Percentiles rank a stretch among this genome's conserved stretches.
Conservation (phyloP, 2,113 vertebrate genomes). For the Xiphorhynchus elegans region DNA sequence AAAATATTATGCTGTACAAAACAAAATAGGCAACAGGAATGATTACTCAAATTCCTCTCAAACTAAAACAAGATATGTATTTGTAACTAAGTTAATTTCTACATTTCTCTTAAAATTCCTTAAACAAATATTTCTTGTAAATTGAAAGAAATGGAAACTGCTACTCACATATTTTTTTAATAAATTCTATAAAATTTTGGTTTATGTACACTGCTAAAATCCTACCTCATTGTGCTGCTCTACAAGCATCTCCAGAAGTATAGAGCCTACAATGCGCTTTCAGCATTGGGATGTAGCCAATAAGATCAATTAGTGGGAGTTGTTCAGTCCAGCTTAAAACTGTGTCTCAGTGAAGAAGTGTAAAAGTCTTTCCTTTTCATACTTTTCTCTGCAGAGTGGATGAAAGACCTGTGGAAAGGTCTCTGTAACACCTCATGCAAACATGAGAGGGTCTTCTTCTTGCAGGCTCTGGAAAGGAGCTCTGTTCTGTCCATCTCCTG, state of each 20-base stretch:
- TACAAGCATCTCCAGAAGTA: not conserved
- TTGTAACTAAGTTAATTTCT: not conserved
- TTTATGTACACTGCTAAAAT: not conserved
- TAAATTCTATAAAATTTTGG: not conserved
- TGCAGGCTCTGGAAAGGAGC: not conserved
- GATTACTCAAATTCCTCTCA: not conserved
- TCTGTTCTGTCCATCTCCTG: not conserved
- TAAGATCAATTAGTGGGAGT: not conserved
- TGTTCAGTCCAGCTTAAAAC: not conserved
- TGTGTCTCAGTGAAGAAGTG: not conserved
- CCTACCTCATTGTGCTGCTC: not conserved
- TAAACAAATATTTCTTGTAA: not conserved
- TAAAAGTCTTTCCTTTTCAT: not conserved
- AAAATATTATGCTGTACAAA: not conserved
- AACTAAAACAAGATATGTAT: not conserved
- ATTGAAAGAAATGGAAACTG: not conserved
- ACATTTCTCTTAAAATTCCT: not conserved
- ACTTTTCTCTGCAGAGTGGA: not conserved
- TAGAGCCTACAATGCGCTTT: not conserved
- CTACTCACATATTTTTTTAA: not conserved
- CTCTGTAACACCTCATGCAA: not conserved
- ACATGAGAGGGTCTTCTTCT: not conserved
- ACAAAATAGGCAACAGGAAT: not conserved
- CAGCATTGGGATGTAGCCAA: not conserved
- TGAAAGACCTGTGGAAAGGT: not conserved